Evolutionary conservation across 2,113 vertebrate species (phyloP).

Genomic region (Lepisosteus osseus): DNA sequence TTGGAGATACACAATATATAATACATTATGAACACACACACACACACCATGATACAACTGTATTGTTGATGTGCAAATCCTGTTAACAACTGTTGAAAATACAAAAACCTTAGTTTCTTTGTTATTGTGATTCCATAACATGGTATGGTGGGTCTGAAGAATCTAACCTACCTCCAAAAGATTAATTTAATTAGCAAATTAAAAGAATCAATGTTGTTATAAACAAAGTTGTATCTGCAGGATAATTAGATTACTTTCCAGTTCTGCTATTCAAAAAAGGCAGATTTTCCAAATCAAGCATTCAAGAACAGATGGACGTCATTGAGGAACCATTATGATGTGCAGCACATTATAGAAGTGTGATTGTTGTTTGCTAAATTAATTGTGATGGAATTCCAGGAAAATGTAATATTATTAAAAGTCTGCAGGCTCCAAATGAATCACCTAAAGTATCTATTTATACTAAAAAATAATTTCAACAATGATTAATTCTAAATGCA

Average conservation of each 20-base stretch:
- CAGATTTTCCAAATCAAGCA: conserved; percentile 1
- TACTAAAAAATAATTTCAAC: neutral
- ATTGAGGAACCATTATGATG: neutral
- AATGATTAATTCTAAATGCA: neutral
- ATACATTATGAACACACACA: no score
- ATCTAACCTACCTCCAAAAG: no score
- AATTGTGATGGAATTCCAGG: neutral
- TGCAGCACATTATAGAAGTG: neutral
- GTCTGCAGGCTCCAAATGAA: neutral
- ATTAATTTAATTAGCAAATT: no score
- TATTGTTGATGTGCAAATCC: no score
- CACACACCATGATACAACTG: no score
- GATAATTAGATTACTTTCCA: conserved; percentile 8
- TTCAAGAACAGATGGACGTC: neutral
- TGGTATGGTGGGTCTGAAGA: no score
- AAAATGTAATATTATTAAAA: neutral
- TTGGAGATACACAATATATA: no score
- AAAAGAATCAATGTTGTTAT: no score
- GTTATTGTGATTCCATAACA: no score
- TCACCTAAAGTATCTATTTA: neutral
- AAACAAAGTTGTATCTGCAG: neutral
- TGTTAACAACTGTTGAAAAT: no score
- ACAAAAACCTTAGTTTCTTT: no score
- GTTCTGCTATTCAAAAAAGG: neutral
- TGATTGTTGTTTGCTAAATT: neutral